phyloP scores from a whole-genome alignment of 2,113 vertebrate species.

The Rhagologus leucostigma region DNA sequence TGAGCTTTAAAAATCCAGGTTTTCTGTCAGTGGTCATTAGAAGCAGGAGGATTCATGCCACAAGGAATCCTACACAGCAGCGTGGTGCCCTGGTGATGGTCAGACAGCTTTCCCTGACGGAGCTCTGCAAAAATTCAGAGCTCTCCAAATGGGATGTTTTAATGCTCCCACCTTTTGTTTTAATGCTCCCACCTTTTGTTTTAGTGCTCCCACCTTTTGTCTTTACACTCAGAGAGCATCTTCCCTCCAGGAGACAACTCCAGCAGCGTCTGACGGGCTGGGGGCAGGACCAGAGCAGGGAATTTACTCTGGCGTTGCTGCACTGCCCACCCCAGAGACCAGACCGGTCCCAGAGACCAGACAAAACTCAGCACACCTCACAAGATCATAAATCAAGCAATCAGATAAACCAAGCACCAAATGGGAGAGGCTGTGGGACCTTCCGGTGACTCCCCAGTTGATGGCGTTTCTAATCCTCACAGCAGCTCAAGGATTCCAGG shows the following conservation, averaged over 20 bases:
- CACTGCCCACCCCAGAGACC: neutral
- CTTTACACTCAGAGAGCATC: neutral
- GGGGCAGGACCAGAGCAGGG: neutral
- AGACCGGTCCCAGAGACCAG: neutral
- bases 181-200: neutral
- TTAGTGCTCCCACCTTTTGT: neutral
- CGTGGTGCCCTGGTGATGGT: neutral
- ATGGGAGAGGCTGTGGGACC: neutral
- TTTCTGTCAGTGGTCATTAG: neutral
- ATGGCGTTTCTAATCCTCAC: neutral
- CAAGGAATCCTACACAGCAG: accelerated
- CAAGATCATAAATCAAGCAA: neutral
- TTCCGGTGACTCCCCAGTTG: neutral
- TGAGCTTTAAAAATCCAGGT: neutral
- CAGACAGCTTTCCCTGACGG: neutral
- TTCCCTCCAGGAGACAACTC: neutral
- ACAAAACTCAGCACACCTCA: neutral
- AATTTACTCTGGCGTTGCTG: neutral
- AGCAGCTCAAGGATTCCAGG: neutral
- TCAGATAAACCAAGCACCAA: neutral
- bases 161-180: neutral
- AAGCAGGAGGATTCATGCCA: neutral
- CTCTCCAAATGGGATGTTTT: neutral
- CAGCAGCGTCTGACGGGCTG: neutral
- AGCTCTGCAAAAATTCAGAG: neutral